Evolutionary conservation across 2,113 vertebrate species (phyloP), one percentile per base, ranked within the genome.

Genomic region (Puntigrus tetrazona): DNA sequence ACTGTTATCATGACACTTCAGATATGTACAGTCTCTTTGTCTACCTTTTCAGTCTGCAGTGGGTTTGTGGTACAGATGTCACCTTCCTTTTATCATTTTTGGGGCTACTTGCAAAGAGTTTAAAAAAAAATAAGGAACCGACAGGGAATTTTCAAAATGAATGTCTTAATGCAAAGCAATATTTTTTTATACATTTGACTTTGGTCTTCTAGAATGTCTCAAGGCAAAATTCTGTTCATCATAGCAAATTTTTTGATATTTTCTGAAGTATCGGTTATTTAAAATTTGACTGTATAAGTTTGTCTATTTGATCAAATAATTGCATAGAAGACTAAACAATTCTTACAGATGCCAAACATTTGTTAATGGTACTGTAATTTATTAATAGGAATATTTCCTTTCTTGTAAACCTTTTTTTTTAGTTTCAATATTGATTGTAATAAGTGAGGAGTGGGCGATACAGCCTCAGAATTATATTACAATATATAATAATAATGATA

Each of bases 1-100:
- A 88, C 86, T 90, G 85, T 92, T 80, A 45, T 34, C 2, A 52
- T 78, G 74, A 65, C 73, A 27, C 83, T 67, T 84, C 16, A 41
- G 43, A 65, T 25, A 36, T 70, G 59, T 31, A 47, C 31, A 7
- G 63, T 80, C 29, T 82, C 82, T 69, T 22, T 38, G 36, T 55
- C 77, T 81, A 29, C 16, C 57, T 65, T 10, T 50, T 25, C 52
- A 75, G 16, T 50, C 78, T 34, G 3, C 16, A 69, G 10, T 27
- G 73, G 5, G 67, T 72, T 43, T 41, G 11, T 25, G 22, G 69
- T 36, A 72, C 10, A 22, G 65, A 36, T 41, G 34, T 38, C 67
- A 38, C 20, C 67, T 38, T 67, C 9, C 16, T n/a, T 41, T n/a
- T n/a, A 38, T 41, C 4, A 22, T n/a, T 70, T 36, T 70, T 38